Evolutionary conservation across 2,113 vertebrate genomes (phyloP).

Genomic region (Plestiodon gilberti): DNA sequence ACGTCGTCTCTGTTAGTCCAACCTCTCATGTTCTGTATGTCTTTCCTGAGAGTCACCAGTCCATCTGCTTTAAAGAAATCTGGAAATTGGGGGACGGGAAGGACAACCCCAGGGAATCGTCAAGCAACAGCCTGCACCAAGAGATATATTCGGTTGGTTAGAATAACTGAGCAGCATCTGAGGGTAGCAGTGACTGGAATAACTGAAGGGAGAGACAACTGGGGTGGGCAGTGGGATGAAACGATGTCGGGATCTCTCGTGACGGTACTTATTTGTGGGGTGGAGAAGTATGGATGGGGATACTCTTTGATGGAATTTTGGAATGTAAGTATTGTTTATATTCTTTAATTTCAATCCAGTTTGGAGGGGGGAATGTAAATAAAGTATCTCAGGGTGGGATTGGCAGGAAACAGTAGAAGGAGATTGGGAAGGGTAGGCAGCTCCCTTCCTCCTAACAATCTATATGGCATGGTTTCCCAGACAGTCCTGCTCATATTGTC

Average conservation of each 20-base stretch:
- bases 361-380: not conserved
- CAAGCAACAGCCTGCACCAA: constrained; percentile 44
- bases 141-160: constrained; percentile 36
- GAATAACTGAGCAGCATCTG: constrained; percentile 11
- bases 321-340: constrained; percentile 73
- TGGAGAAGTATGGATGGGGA: constrained; percentile 8
- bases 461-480: constrained; percentile 66
- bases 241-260: not conserved
- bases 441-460: constrained; percentile 42
- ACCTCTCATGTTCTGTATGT: constrained; percentile 26
- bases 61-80: constrained; percentile 44
- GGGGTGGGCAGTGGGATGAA: constrained; percentile 12
- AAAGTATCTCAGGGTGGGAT: constrained; percentile 28
- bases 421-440: constrained; percentile 48
- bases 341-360: constrained; percentile 28
- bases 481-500: constrained; percentile 81
- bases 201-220: constrained; percentile 21
- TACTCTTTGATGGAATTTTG: constrained; percentile 42
- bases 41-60: constrained; percentile 48
- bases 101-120: constrained; percentile 41
- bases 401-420: constrained; percentile 30
- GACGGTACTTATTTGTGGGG: constrained; percentile 26
- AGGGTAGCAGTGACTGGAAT: constrained; percentile 36
- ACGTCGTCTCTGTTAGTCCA: constrained; percentile 28
- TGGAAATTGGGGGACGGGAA: constrained; percentile 46